These are phyloP conservation scores for Ips typographus DNA, from an alignment of 1,140 invertebrate species.

Conservation along the genomic window DNA sequence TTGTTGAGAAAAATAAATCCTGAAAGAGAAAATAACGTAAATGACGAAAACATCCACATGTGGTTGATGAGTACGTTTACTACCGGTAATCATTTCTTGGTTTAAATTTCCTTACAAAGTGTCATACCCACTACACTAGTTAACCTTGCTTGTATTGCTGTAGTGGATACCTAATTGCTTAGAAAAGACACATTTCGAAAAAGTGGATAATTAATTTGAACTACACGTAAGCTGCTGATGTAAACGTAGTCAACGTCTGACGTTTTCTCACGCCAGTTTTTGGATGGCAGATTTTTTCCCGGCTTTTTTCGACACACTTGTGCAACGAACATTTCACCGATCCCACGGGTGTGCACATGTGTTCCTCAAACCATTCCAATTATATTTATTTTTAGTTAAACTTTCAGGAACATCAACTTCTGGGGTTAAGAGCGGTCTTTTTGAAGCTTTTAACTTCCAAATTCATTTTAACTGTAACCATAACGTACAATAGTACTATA, in stretches of 20 bases:
- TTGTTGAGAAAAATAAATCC: conserved; percentile 4
- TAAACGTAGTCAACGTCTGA: background rate
- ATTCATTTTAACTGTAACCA: background rate
- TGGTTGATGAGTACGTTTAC: background rate
- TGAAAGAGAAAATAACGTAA: conserved; percentile 2
- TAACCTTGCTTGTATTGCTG: too few relatives aligned
- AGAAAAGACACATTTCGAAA: too few relatives aligned
- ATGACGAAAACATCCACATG: background rate
- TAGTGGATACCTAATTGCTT: too few relatives aligned
- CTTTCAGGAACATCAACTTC: too few relatives aligned
- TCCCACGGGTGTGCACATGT: background rate
- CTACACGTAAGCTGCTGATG: background rate
- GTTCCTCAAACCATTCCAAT: background rate
- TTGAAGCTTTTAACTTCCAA: too few relatives aligned
- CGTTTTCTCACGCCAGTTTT: conserved; percentile 7
- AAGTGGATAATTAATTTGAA: too few relatives aligned
- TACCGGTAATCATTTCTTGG: background rate
- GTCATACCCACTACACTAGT: background rate
- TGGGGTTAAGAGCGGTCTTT: too few relatives aligned
- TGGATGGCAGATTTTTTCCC: conserved; percentile 9
- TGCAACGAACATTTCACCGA: background rate
- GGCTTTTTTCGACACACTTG: conserved; percentile 6
- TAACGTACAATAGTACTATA: background rate
- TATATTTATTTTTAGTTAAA: background rate
- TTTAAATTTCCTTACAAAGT: background rate